Evolutionary conservation across 2,888 invertebrate species (phyloP), one percentile per base, ranked within the genome.

Genomic region (Plebejus melissa): DNA sequence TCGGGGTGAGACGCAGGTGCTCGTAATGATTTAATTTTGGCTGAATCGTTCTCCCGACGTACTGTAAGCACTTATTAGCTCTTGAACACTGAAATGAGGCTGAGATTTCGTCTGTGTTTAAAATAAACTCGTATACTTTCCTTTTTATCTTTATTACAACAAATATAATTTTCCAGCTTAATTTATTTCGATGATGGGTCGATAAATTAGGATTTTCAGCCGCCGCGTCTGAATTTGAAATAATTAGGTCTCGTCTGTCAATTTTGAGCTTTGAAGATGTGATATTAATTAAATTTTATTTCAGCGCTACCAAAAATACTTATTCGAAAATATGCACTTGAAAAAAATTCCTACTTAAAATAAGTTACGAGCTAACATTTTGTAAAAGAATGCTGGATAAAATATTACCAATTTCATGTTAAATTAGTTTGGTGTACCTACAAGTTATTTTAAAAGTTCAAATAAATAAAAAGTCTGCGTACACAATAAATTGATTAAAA

Each of bases 21-120:
- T 82, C 78, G 80, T 86, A 90, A 91, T 86, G 89, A 85, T 89
- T 90, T 89, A 88, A 91, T 91, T 88, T 88, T 82, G 87, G 82
- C 86, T 82, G 82, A 87, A 85, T 84, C 82, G 83, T 79, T 82
- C 83, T 82, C 83, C 78, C 82, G 79, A 78, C 81, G 78, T 76
- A 78, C 81, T 81, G 84, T 86, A 83, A 82, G 81, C 82, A 81
- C 82, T 82, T 82, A 85, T 86, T 84, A 82, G 81, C 82, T 81
- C 82, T 82, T 81, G 82, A 86, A 84, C 83, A 81, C 82, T 81
- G 81, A 84, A 83, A 87, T 86, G 83, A 84, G 83, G 83, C 80
- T 79, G 80, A 80, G 80, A 80, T 82, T 80, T 80, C 77, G 79
- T 79, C 80, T 80, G 85, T 79, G 36, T 75, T 69, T 69, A 36